Base-by-base conservation (phyloP, 2,888 invertebrate genomes). In the Microctonus aethiopoides region DNA sequence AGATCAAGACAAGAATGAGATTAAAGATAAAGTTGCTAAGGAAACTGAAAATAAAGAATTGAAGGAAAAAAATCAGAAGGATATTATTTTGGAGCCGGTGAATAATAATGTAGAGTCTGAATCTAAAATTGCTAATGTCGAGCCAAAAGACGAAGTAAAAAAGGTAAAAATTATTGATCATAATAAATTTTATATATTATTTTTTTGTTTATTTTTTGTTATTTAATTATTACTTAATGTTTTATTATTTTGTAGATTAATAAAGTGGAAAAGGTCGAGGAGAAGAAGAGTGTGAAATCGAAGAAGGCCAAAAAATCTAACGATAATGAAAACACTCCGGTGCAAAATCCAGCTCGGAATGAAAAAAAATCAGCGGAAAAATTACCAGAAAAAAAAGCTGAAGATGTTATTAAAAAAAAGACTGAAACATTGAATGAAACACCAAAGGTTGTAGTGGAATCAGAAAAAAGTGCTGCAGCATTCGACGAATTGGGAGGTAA, bases 401-500 rank as follows among this genome's bases (percentile, higher is more conserved):
- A 71, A 46, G 75, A 76, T 9, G 73, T 71, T 10, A 61, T 68
- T 56, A 81, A 81, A 69, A 77, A 77, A 34, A 78, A 81, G 61
- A 74, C 72, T 26, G 77, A 82, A 26, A 79, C n/a, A n/a, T n/a
- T 81, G 29, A 72, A 70, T 46, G 78, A 78, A 68, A 57, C 72
- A 41, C 73, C 70, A 56, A 75, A 73, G 20, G 68, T 72, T 13
- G 75, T 74, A 52, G 76, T 77, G 66, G 62, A 70, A 6, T 63
- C 75, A 41, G 78, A 77, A 64, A 83, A 82, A 64, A 76, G 67
- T 66, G 77, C 77, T 74, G 85, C 88, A 70, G 90, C 87, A 65
- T 91, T 90, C 78, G 91, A 91, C 81, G 90, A 91, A 85, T 82
- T 91, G 72, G 90, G 89, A 83, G 90, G 90, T 90, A 86, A 85